Conservation (phyloP, 2,797 vertebrate genomes). For the Sebastes steindachneri region DNA sequence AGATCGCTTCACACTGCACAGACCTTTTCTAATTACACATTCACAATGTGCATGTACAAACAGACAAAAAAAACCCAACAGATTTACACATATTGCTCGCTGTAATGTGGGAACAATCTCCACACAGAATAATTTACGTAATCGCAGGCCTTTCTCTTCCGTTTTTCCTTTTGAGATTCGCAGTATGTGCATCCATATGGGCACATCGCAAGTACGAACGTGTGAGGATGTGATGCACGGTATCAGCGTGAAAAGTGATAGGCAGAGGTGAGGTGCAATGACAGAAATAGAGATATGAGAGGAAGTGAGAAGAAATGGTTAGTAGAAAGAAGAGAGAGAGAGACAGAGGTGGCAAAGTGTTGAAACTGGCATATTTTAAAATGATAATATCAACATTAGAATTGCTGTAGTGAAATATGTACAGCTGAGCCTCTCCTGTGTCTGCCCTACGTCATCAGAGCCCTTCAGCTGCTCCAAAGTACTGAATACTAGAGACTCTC, state of each 20-base stretch:
- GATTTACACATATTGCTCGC: background rate
- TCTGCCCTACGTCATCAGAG: background rate
- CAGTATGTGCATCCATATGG: conserved; percentile 9
- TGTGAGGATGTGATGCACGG: conserved; percentile 49
- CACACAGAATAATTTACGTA: background rate
- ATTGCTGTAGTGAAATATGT: conserved; percentile 1
- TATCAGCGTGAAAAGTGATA: conserved; percentile 47
- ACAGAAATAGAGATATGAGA: conserved; percentile 58
- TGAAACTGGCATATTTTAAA: conserved; percentile 2
- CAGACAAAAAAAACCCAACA: background rate
- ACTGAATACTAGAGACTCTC: background rate
- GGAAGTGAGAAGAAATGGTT: conserved; percentile 48
- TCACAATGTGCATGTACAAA: background rate
- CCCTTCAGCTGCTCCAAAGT: background rate
- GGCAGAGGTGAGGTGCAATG: conserved; percentile 57
- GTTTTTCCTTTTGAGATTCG: conserved; percentile 1
- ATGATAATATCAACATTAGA: background rate
- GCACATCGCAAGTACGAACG: conserved; percentile 25
- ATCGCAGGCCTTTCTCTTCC: background rate
- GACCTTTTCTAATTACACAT: conserved; percentile 42
- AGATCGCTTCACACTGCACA: conserved; percentile 45
- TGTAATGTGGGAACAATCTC: background rate
- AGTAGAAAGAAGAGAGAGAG: background rate
- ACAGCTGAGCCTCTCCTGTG: background rate
- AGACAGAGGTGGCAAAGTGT: conserved; percentile 9